A percentile compares a stretch with the other conserved stretches of the same genome.
phyloP scores from a whole-genome alignment of 2,113 vertebrate genomes.

The Chloebia gouldiae region DNA sequence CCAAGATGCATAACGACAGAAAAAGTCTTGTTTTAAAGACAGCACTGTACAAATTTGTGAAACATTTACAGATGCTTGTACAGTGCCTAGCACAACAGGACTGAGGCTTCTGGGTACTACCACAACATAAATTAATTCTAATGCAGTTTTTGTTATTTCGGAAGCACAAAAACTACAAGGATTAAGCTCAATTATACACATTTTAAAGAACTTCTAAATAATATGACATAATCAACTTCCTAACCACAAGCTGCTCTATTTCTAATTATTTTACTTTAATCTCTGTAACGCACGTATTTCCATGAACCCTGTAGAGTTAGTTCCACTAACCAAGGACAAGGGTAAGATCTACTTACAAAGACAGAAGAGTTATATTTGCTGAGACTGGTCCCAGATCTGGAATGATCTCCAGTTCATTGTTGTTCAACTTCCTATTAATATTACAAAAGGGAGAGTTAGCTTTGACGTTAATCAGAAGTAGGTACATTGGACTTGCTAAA shows the following conservation, averaged over 20 bases:
- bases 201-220: constrained; percentile 47
- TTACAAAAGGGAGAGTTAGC: constrained; percentile 4
- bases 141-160: constrained; percentile 1
- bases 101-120: constrained; percentile 38
- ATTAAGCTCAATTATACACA: constrained; percentile 56
- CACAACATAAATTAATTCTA: constrained; percentile 51
- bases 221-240: constrained; percentile 29
- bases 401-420: constrained; percentile 86
- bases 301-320: neutral
- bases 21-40: neutral
- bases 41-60: neutral
- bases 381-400: constrained; percentile 83
- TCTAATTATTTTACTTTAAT: constrained; percentile 44
- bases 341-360: constrained; percentile 84
- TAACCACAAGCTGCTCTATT: constrained; percentile 43
- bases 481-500: neutral
- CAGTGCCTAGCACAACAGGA: neutral
- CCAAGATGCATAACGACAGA: neutral
- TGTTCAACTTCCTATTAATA: constrained; percentile 85
- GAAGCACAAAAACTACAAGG: constrained; percentile 26
- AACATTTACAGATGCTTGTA: neutral
- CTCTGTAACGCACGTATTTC: neutral
- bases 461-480: neutral
- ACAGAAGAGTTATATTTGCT: constrained; percentile 85
- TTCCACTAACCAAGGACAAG: neutral